Base-by-base conservation (phyloP, 2,888 invertebrate species). In the Microplitis manilae region DNA sequence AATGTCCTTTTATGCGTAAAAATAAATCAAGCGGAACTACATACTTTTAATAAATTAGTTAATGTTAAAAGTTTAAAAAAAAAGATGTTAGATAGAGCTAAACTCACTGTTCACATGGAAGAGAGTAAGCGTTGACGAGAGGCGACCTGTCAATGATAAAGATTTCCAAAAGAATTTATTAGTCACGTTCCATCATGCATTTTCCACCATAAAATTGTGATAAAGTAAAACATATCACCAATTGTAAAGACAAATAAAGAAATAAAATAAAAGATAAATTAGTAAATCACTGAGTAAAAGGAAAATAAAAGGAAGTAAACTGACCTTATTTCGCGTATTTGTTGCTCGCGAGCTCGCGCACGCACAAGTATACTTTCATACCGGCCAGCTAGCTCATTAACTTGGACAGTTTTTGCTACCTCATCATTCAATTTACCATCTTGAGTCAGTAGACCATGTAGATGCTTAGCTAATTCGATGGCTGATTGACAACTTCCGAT, bases 401-500 rank as follows among this genome's bases (percentile, higher is more conserved):
- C 93, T 89, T 94, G 92, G 81, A 92, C 92, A 67, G 92, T 90
- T 90, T 93, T 92, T 0, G 95, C 94, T 84, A 94, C 93, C 71
- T 93, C 92, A 80, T 92, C 92, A 1, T 92, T 93, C 20, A 94
- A 93, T 76, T 93, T 93, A 87, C 93, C 96, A 89, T 97, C 96
- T 61, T 94, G 94, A 2, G 95, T 90, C 2, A 97, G 91, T 17
- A 96, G 88, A 79, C 93, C 93, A 77, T 95, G 95, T 67, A 97
- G 91, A 91, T 96, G 96, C 86, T 94, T 94, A 38, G 96, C 93
- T 74, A 96, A 90, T 89, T 97, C 97, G 67, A 96, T 91, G 6
- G 94, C 94, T 6, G 96, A 96, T 85, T 95, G 94, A 80, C 96
- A 95, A 83, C 94, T 94, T 69, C 95, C 94, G 67, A 96, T 93